These are phyloP conservation scores for Xerus inauris DNA, from an alignment of 2,113 vertebrate species.

Conservation along the genomic window DNA sequence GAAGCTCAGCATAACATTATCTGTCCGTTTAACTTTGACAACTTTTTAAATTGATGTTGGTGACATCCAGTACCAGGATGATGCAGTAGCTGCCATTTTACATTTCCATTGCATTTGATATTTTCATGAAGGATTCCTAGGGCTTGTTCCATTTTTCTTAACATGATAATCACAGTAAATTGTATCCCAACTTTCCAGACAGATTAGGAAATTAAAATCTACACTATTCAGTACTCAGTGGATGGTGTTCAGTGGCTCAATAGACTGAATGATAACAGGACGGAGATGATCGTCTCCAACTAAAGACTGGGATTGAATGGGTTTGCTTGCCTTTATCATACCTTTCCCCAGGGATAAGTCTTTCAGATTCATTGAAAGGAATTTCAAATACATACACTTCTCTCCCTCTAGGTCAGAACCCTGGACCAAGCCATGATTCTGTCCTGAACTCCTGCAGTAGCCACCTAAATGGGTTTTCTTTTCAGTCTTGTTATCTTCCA, in stretches of 20 bases:
- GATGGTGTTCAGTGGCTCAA: neutral
- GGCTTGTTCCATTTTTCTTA: neutral
- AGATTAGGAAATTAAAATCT: neutral
- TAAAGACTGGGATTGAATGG: neutral
- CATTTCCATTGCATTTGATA: neutral
- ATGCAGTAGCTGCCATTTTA: neutral
- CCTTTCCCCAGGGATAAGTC: neutral
- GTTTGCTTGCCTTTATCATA: neutral
- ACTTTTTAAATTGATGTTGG: neutral
- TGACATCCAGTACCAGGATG: neutral
- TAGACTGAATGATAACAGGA: neutral
- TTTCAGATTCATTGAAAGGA: neutral
- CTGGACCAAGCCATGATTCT: neutral
- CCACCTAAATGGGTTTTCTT: neutral
- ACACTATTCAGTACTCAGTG: neutral
- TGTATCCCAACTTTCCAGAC: neutral
- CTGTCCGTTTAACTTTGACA: conserved; percentile 25
- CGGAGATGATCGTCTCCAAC: neutral
- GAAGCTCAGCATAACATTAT: conserved; percentile 50
- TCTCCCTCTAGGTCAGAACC: neutral
- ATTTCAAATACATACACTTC: neutral
- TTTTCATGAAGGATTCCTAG: neutral
- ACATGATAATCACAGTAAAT: neutral
- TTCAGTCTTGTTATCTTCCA: neutral
- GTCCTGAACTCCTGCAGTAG: neutral